Evolutionary conservation across 1,140 invertebrate genomes (phyloP).

Genomic region (Nephila pilipes): DNA sequence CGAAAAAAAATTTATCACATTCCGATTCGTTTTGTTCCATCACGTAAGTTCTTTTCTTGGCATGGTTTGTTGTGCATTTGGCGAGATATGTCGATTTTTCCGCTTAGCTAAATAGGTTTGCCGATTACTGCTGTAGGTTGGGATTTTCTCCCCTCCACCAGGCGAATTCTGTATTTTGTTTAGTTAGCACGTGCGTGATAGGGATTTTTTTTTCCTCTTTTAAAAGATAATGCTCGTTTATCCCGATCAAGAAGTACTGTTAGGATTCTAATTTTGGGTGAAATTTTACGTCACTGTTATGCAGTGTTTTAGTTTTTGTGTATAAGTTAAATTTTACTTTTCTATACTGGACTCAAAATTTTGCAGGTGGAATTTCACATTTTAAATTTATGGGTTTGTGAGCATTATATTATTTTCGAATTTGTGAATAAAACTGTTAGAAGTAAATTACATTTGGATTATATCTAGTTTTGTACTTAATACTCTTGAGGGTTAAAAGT

Average conservation of each 20-base stretch:
- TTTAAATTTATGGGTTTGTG: too few species aligned
- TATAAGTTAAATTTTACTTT: too few species aligned
- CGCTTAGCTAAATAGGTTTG: neutral
- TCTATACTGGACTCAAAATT: too few species aligned
- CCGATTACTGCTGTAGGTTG: neutral
- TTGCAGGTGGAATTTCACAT: too few species aligned
- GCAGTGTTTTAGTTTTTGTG: too few species aligned
- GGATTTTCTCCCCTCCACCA: neutral
- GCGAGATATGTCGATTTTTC: slow-evolving; percentile 14
- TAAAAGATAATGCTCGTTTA: neutral
- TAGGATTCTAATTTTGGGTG: neutral
- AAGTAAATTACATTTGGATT: too few species aligned
- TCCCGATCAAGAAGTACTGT: neutral
- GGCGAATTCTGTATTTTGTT: neutral
- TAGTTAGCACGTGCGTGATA: neutral
- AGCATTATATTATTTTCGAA: too few species aligned
- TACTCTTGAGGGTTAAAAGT: too few species aligned
- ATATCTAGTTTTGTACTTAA: too few species aligned
- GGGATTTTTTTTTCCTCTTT: neutral
- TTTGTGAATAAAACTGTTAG: too few species aligned
- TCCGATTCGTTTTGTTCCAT: neutral
- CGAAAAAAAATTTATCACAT: neutral
- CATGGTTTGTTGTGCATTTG: slow-evolving; percentile 14
- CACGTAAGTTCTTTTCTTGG: neutral
- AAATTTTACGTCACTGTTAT: neutral